Conservation (phyloP, 2,113 vertebrate genomes). For the Corythaeola cristata region DNA sequence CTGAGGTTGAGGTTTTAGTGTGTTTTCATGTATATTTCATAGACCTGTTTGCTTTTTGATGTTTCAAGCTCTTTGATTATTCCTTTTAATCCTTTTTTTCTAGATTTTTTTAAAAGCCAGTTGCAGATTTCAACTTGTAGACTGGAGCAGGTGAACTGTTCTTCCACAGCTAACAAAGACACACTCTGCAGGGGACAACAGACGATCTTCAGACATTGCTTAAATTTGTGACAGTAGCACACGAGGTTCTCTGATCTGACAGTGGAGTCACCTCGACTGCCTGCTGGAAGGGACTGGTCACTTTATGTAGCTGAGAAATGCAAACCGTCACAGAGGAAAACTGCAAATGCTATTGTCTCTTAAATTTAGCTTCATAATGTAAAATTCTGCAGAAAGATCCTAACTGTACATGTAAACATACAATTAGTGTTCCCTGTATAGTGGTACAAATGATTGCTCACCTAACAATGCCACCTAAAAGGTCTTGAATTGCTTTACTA, state of each 20-base stretch:
- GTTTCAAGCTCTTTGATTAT: conserved; percentile 36
- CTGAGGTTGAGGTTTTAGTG: background rate
- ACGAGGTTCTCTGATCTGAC: background rate
- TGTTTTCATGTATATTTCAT: conserved; percentile 63
- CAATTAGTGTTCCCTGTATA: background rate
- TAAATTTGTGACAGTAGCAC: background rate
- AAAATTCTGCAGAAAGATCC: background rate
- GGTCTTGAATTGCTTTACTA: background rate
- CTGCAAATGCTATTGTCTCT: no score
- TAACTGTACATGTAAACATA: background rate
- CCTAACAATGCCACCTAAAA: background rate
- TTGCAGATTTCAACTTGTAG: background rate
- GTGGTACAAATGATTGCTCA: background rate
- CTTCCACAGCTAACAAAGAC: background rate
- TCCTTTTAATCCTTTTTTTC: background rate
- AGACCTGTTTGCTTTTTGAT: conserved; percentile 42
- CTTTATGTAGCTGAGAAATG: background rate
- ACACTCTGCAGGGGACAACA: background rate
- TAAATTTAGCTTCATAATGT: background rate
- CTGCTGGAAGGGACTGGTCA: background rate
- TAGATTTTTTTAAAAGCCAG: background rate
- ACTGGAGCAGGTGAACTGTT: background rate
- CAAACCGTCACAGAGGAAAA: background rate
- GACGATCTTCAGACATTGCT: background rate
- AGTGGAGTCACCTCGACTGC: no score